phyloP scores from a whole-genome alignment of 2,888 invertebrate species.

The Cataglyphis rosenhaueri region DNA sequence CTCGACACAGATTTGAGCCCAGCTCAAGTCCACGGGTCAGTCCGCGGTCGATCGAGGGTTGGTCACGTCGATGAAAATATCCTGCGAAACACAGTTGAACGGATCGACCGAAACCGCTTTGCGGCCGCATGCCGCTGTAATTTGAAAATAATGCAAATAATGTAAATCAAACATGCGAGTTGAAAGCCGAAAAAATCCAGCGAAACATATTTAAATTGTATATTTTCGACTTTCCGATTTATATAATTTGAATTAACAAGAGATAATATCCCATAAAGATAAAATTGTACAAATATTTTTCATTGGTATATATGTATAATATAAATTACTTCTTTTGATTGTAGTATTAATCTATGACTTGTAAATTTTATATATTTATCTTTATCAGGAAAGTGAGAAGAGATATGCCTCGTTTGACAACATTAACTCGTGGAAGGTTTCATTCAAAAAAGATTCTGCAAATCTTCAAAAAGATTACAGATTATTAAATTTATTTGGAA shows the following conservation, averaged over 20 bases:
- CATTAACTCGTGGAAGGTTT: neutral
- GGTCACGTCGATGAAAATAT: constrained; percentile 39
- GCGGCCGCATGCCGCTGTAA: no score
- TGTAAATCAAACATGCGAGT: neutral
- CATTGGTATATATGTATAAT: neutral
- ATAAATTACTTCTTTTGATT: neutral
- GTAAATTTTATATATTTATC: neutral
- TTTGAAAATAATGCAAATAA: neutral
- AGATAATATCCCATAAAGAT: neutral
- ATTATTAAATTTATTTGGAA: neutral
- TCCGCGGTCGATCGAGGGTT: constrained; percentile 30
- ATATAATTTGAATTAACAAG: neutral
- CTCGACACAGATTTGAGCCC: neutral
- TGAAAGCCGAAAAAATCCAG: neutral
- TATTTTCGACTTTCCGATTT: neutral
- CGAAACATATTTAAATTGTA: neutral
- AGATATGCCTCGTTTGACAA: neutral
- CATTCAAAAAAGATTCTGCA: neutral
- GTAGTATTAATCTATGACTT: neutral
- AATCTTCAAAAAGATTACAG: neutral
- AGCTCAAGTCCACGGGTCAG: constrained; percentile 24
- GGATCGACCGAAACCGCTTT: neutral
- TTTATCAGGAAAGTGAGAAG: neutral
- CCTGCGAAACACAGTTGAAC: constrained; percentile 10
- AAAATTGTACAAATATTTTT: neutral